Base-by-base conservation (phyloP, 2,113 vertebrate genomes). In the Bos taurus region DNA sequence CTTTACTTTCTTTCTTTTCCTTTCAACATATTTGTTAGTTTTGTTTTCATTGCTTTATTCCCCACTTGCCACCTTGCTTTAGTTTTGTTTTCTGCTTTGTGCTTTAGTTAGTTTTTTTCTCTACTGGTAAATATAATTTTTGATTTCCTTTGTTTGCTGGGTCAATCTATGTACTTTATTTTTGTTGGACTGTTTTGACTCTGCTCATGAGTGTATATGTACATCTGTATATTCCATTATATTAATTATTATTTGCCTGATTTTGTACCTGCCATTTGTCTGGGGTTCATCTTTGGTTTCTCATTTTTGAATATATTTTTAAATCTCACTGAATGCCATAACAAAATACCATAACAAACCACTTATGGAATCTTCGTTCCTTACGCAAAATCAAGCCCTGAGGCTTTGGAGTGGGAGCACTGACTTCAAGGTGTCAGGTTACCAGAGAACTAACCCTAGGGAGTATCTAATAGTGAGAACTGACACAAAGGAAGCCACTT, bases 141-240 rank as follows among this genome's bases (percentile, higher is more conserved):
- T 36, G 2, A 67, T 36, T 67, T 67, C 64, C 64, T 36, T 67
- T 67, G 33, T 67, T 67, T 0, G 0, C 33, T 4, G 0, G 64
- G 33, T 67, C 64, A 67, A 21, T 36, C 8, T 36, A 67, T 36
- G 17, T 67, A 67, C 17, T 67, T 67, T 21, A 36, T 36, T 67
- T 36, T 67, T 36, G 17, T 67, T 67, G n/a, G 17, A 21, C 33
- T 67, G 2, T 36, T 67, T 36, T 36, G 64, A 67, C n/a, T 36
- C 33, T 67, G 64, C 8, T 67, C 33, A 11, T 21, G 64, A 8
- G 16, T 67, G 59, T 62, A 5, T 67, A 67, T 67, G 33, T 21
- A 21, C 64, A 67, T 36, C 9, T 67, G n/a, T 67, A 36, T 67
- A 36, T 36, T 67, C 17, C 17, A 67, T 67, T 36, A 36, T 36